Evolutionary conservation across 2,113 vertebrate species (phyloP).

Genomic region (Amazona vittata): DNA sequence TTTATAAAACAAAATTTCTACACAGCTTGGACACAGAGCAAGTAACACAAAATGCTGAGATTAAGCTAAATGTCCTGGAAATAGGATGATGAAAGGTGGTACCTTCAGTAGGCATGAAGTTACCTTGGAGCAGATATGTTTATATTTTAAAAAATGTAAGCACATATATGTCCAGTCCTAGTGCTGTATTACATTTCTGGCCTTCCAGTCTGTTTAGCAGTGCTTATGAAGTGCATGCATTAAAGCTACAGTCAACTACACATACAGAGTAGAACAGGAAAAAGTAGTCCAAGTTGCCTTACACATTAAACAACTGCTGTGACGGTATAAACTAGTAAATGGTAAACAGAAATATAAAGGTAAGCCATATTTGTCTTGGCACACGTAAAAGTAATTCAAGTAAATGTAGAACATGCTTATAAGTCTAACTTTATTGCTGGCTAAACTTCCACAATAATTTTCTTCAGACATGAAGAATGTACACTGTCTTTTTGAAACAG

Average conservation of each 20-base stretch:
- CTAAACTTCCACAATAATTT: conserved; percentile 50
- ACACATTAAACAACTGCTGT: background rate
- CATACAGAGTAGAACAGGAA: background rate
- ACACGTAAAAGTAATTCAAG: conserved; percentile 30
- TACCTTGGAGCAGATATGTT: background rate
- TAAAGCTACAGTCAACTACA: background rate
- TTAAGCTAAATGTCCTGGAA: background rate
- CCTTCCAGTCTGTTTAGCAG: background rate
- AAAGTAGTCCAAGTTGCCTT: background rate
- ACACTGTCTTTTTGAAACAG: conserved; percentile 6
- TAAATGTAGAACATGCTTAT: conserved; percentile 3
- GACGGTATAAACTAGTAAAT: background rate
- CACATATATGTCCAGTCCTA: fast-evolving
- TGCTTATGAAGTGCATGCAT: background rate
- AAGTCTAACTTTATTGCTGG: conserved; percentile 21
- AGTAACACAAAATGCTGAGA: background rate
- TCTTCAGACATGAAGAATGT: conserved; percentile 34
- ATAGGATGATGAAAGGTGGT: background rate
- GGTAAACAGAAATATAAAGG: conserved; percentile 26
- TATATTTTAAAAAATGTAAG: background rate
- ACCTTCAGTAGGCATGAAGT: background rate
- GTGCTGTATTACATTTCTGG: background rate
- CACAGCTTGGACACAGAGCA: background rate
- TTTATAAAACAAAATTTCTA: background rate
- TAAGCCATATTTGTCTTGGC: background rate